phyloP scores from a whole-genome alignment of 2,113 vertebrate genomes.

The Megaleporinus macrocephalus region DNA sequence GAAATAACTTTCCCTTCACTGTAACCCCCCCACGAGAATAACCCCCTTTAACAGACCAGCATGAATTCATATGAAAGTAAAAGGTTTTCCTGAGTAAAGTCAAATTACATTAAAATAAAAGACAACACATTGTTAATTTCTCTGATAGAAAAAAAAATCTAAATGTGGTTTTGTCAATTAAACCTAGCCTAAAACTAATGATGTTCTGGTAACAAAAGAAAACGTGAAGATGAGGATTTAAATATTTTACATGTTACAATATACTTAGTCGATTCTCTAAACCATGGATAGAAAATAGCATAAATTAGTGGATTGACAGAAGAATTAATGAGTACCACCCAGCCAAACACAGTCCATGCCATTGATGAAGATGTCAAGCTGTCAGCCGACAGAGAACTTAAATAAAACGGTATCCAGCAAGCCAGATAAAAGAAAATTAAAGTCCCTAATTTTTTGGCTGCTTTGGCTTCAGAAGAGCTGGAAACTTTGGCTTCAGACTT shows the following conservation, averaged over 20 bases:
- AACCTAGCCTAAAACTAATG: too few species aligned
- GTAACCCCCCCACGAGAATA: too few species aligned
- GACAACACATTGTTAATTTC: too few species aligned
- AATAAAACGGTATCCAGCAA: constrained; percentile 35
- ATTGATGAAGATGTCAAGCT: not conserved
- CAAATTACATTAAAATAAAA: too few species aligned
- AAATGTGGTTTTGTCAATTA: too few species aligned
- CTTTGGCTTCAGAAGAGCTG: constrained; percentile 31
- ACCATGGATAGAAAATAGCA: too few species aligned
- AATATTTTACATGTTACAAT: constrained; percentile 38
- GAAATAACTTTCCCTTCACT: too few species aligned
- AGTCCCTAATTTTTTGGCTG: constrained; percentile 31
- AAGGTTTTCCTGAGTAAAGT: too few species aligned
- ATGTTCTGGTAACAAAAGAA: too few species aligned
- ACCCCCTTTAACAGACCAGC: too few species aligned
- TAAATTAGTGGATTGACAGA: constrained; percentile 44
- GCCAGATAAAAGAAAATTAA: constrained; percentile 38
- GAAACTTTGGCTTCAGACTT: not conserved
- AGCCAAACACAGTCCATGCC: constrained; percentile 13
- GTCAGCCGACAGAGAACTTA: constrained; percentile 10
- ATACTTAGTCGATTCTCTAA: constrained; percentile 37
- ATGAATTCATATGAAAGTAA: too few species aligned
- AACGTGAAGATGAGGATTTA: constrained; percentile 22
- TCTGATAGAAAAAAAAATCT: too few species aligned
- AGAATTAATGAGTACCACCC: constrained; percentile 40